These are phyloP conservation scores for Artibeus jamaicensis DNA, from an alignment of 2,797 vertebrate species.

Conservation along the genomic window DNA sequence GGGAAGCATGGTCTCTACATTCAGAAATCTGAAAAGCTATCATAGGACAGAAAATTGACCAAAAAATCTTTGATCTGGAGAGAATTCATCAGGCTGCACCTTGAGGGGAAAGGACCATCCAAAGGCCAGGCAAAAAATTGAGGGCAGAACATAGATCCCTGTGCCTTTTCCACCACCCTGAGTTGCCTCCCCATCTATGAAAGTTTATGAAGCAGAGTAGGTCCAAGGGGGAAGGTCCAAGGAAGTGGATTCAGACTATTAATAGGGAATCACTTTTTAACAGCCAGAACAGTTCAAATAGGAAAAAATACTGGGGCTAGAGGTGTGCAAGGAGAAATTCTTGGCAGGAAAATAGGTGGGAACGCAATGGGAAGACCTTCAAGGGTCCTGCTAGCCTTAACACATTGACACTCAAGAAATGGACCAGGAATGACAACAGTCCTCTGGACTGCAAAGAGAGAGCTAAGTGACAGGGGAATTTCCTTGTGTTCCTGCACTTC, in stretches of 20 bases:
- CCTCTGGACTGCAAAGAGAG: background rate
- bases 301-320: background rate
- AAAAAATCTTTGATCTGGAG: background rate
- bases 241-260: background rate
- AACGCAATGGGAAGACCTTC: background rate
- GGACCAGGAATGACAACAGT: background rate
- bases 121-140: background rate
- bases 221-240: background rate
- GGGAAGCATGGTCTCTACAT: background rate
- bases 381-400: background rate
- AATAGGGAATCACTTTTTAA: background rate
- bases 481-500: background rate
- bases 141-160: background rate
- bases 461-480: background rate
- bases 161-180: background rate
- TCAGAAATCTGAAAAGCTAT: constrained; percentile 18
- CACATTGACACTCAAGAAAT: background rate
- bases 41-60: background rate
- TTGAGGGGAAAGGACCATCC: background rate
- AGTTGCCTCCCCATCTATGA: background rate
- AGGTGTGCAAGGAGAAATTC: background rate
- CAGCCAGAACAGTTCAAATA: background rate
- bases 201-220: background rate
- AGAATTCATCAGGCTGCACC: background rate
- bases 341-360: background rate